phyloP scores from a whole-genome alignment of 2,888 invertebrate genomes.

The Amaurobius ferox region DNA sequence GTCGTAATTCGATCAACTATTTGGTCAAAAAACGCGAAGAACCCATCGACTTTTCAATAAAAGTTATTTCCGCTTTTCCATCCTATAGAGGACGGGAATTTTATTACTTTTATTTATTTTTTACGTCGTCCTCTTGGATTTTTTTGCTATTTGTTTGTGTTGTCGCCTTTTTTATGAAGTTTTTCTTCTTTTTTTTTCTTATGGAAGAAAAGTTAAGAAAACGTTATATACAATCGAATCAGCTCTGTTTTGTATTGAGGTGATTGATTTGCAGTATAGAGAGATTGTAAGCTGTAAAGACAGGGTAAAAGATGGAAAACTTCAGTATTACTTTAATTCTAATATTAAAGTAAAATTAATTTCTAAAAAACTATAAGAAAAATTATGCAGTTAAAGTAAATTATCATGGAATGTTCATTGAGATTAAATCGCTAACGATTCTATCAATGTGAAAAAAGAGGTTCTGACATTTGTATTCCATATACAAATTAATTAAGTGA shows the following conservation, averaged over 20 bases:
- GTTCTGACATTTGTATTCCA: no score
- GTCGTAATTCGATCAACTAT: slow-evolving; percentile 62
- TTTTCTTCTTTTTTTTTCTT: slow-evolving; percentile 39
- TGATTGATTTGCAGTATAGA: neutral
- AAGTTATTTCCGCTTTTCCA: slow-evolving; percentile 67
- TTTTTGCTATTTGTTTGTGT: slow-evolving; percentile 2
- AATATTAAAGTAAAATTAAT: no score
- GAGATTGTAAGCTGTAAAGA: no score
- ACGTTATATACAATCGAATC: slow-evolving; percentile 56
- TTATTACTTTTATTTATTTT: slow-evolving; percentile 39
- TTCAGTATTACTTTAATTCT: no score
- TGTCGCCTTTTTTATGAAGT: slow-evolving; percentile 38
- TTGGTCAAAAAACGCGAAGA: slow-evolving; percentile 56
- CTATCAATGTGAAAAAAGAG: no score
- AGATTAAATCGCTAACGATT: no score
- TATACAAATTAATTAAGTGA: no score
- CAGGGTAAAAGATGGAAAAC: no score
- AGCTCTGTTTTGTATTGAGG: neutral
- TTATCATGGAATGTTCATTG: no score
- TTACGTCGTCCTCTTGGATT: neutral
- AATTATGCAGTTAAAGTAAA: no score
- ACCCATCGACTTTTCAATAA: slow-evolving; percentile 70
- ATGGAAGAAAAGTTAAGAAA: slow-evolving; percentile 10
- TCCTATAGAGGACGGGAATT: slow-evolving; percentile 48
- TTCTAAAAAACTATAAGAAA: no score